phyloP scores from a whole-genome alignment of 2,113 vertebrate genomes.

The Phrynosoma platyrhinos region DNA sequence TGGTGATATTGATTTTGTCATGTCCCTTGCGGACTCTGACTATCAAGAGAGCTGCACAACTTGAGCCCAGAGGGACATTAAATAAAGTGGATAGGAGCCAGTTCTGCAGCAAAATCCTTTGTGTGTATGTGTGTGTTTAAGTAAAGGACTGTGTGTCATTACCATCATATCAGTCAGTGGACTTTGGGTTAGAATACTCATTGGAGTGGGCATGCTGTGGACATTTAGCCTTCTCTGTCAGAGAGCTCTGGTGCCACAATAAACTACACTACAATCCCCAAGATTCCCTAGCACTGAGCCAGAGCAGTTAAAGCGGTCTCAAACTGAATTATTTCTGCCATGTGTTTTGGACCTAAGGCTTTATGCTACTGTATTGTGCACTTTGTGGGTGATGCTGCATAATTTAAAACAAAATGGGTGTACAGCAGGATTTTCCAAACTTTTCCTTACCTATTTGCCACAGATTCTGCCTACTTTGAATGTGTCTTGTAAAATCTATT shows the following conservation, averaged over 20 bases:
- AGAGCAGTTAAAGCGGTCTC: no score
- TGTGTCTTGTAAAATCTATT: neutral
- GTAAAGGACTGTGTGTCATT: neutral
- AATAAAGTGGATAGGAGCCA: neutral
- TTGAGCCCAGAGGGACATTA: neutral
- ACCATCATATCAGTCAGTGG: neutral
- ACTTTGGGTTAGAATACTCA: neutral
- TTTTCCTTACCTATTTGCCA: neutral
- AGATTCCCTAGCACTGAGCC: no score
- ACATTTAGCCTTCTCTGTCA: no score
- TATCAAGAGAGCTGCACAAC: neutral
- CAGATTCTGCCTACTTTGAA: neutral
- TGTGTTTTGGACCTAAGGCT: neutral
- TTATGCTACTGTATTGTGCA: neutral
- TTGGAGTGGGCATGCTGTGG: no score
- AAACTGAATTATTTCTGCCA: no score
- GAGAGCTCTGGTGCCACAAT: no score
- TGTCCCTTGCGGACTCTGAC: no score
- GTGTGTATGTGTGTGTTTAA: neutral
- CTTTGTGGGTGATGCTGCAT: neutral
- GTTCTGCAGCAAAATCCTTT: no score
- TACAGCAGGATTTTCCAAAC: neutral
- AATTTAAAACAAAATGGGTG: neutral
- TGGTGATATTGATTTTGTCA: no score
- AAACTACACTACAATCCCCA: no score